Percentiles rank a stretch among this genome's conserved stretches.
phyloP scores from a whole-genome alignment of 2,888 invertebrate species.

The Rhodophaea formosa region DNA sequence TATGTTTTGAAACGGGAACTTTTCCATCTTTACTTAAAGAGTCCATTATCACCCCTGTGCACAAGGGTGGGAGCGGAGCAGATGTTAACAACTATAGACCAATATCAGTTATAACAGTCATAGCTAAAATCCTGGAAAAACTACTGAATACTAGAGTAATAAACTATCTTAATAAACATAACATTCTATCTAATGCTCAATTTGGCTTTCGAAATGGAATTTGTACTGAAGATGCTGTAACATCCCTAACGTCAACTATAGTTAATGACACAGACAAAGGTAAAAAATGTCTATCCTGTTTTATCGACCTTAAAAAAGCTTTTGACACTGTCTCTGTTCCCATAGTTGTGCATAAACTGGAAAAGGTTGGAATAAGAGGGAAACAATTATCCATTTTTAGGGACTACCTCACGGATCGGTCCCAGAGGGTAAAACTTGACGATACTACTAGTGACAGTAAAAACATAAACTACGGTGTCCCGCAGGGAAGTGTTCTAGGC shows the following conservation, averaged over 20 bases:
- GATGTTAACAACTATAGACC: conserved; percentile 19
- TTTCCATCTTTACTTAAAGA: conserved; percentile 17
- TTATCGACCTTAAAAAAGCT: too few relatives aligned
- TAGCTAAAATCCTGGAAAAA: conserved; percentile 20
- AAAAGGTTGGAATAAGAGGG: background rate
- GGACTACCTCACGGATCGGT: conserved; percentile 6
- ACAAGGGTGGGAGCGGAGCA: background rate
- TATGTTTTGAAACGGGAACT: conserved; percentile 20
- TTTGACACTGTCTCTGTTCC: too few relatives aligned
- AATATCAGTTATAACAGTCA: background rate
- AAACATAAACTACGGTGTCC: too few relatives aligned
- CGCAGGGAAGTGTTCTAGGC: too few relatives aligned
- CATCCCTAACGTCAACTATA: too few relatives aligned
- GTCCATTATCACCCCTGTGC: conserved; percentile 19
- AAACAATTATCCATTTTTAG: background rate
- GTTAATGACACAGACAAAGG: too few relatives aligned
- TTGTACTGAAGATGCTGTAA: too few relatives aligned
- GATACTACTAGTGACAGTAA: background rate
- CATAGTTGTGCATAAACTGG: too few relatives aligned
- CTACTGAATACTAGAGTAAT: conserved; percentile 12
- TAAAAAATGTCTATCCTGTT: too few relatives aligned
- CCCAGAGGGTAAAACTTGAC: conserved; percentile 13
- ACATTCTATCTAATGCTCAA: conserved; percentile 9
- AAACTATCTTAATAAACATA: conserved; percentile 9
- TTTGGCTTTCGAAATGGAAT: conserved; percentile 19